Evolutionary conservation across 2,888 invertebrate species (phyloP).

Genomic region (Alitta virens): DNA sequence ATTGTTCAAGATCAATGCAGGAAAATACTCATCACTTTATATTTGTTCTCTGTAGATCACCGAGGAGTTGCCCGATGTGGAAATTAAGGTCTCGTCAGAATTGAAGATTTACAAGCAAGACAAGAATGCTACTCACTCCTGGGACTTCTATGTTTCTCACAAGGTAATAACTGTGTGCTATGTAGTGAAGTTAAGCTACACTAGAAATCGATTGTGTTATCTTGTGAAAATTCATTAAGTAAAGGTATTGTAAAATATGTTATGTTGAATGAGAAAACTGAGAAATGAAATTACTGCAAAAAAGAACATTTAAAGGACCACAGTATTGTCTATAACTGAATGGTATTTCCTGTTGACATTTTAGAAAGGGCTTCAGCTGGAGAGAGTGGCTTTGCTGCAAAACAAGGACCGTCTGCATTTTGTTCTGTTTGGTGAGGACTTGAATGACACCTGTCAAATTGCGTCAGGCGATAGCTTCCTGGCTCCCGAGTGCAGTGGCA

Average conservation of each 20-base stretch:
- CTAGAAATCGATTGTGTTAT: no score
- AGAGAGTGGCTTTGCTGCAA: slow-evolving; percentile 44
- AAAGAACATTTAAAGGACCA: no score
- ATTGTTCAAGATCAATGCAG: no score
- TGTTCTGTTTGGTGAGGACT: slow-evolving; percentile 29
- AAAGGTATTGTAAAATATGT: no score
- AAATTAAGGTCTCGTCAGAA: slow-evolving; percentile 30
- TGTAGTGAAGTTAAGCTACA: no score
- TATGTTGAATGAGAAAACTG: no score
- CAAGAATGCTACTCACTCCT: slow-evolving; percentile 38
- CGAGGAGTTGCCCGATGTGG: slow-evolving; percentile 37
- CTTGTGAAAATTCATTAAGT: no score
- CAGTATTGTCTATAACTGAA: no score
- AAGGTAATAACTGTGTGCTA: not conserved
- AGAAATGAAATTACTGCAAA: no score
- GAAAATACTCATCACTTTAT: no score
- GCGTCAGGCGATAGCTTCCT: slow-evolving; percentile 41
- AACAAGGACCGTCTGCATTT: slow-evolving; percentile 51
- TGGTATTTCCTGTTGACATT: not conserved
- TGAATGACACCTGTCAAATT: slow-evolving; percentile 37
- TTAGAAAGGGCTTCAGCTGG: slow-evolving; percentile 24
- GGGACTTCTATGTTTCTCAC: slow-evolving; percentile 36
- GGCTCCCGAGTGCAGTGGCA: slow-evolving; percentile 10
- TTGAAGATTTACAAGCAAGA: slow-evolving; percentile 39
- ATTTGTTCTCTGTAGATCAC: slow-evolving; percentile 42